Conservation (phyloP, 2,888 invertebrate species). For the Sphaerophoria taeniata region DNA sequence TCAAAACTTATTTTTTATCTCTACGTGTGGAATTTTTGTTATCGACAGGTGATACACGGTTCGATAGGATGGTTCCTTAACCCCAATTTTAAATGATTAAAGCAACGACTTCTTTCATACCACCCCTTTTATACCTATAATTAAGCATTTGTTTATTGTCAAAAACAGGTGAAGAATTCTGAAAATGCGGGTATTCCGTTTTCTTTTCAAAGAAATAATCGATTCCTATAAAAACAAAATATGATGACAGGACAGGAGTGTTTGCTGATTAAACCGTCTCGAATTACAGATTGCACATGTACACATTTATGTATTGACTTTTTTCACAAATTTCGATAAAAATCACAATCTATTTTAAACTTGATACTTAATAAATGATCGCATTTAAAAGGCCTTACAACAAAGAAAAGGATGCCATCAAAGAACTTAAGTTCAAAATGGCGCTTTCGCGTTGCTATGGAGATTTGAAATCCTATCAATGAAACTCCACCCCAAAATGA, state of each 20-base stretch:
- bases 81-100: no score
- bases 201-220: neutral
- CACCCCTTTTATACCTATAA: neutral
- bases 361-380: neutral
- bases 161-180: constrained; percentile 77
- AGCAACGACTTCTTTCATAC: neutral
- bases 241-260: neutral
- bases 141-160: constrained; percentile 73
- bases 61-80: no score
- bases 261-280: no score
- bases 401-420: neutral
- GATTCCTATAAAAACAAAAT: neutral
- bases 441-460: constrained; percentile 46
- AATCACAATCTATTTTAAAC: no score
- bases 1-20: no score
- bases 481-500: constrained; percentile 64
- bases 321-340: no score
- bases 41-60: no score
- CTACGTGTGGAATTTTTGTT: no score
- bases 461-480: neutral
- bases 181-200: constrained; percentile 30
- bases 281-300: no score
- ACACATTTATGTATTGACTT: no score
- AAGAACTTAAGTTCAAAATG: constrained; percentile 47
- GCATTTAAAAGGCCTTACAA: neutral